Base-by-base conservation (phyloP, 2,113 vertebrate genomes). In the Campylomormyrus numenius region DNA sequence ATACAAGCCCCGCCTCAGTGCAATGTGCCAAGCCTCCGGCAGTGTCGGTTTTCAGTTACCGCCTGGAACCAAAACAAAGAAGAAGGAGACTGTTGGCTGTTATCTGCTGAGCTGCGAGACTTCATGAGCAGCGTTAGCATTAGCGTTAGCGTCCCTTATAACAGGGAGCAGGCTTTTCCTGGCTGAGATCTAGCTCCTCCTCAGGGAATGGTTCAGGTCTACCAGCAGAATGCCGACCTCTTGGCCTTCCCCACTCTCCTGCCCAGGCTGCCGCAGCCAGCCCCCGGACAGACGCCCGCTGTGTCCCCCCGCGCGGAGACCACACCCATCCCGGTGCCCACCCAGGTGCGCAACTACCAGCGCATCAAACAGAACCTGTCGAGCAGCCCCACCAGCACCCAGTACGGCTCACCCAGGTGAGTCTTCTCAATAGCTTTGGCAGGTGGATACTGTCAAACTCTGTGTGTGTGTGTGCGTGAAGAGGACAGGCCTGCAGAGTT, bases 301-400 rank as follows among this genome's bases (percentile, higher is more conserved):
- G 95, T 97, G 77, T 98, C 98, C 3, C 97, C 97, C 11, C 96
- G 97, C 87, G 97, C 96, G 0, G 97, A 99, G 92, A 98, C 98
- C 0, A 97, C 96, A 0, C 98, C 98, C 0, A 98, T 99, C 93
- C 98, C 98, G 0, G 98, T 99, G 88, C 98, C 98, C 88, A 99
- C 98, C 1, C 98, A 99, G 94, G 96, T 99, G 1, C 97, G 97
- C 90, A 99, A 99, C 94, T 99, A 99, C 90, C 98, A 99, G 93
- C 97, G 98, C 90, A 98, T 99, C 84, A 98, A 99, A 45, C 98
- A 99, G 96, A 97, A 99, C 92, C 97, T 99, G 15, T 97, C 96
- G 89, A 97, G 97, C 90, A 97, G 97, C 91, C 96, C 97, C 91
- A 3, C 94, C 46, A 93, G 96, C 89, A 96, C 97, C 5, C 94